Evolutionary conservation across 2,113 vertebrate species (phyloP).

Genomic region (Syngnathus typhle): DNA sequence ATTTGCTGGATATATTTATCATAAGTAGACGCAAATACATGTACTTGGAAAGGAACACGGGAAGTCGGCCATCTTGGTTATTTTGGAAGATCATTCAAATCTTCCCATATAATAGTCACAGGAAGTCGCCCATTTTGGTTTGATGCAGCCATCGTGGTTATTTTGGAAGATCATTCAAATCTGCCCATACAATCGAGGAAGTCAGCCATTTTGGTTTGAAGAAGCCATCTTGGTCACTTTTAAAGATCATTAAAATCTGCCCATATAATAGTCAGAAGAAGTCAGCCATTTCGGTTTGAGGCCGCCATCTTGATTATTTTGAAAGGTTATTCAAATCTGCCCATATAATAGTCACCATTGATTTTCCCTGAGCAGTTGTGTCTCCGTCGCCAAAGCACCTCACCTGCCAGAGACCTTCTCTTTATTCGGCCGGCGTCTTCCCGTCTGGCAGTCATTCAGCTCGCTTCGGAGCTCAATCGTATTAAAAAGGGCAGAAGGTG

Average conservation of each 20-base stretch:
- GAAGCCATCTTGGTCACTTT: neutral
- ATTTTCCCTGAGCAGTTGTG: slow-evolving; percentile 66
- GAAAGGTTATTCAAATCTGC: no score
- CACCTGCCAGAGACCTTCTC: slow-evolving; percentile 51
- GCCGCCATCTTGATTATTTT: no score
- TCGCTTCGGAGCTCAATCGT: slow-evolving; percentile 54
- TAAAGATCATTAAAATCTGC: neutral
- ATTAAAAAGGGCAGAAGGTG: slow-evolving; percentile 53
- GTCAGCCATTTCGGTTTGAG: no score
- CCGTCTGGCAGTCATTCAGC: slow-evolving; percentile 58
- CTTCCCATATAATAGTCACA: neutral
- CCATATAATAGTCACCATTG: slow-evolving; percentile 49
- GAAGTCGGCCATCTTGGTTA: neutral
- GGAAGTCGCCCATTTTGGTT: neutral
- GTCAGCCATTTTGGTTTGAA: no score
- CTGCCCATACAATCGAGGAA: no score
- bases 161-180: no score
- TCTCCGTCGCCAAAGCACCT: slow-evolving; percentile 37
- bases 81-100: neutral
- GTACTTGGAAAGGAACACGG: no score
- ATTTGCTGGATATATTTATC: neutral
- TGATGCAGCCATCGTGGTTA: neutral
- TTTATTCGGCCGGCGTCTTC: slow-evolving; percentile 43
- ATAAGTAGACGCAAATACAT: no score
- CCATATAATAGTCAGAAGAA: neutral